A percentile compares a stretch with the other conserved stretches of the same genome.
These are phyloP conservation scores for Lycodopsis pacificus DNA, from an alignment of 2,797 vertebrate genomes.

Conservation along the genomic window DNA sequence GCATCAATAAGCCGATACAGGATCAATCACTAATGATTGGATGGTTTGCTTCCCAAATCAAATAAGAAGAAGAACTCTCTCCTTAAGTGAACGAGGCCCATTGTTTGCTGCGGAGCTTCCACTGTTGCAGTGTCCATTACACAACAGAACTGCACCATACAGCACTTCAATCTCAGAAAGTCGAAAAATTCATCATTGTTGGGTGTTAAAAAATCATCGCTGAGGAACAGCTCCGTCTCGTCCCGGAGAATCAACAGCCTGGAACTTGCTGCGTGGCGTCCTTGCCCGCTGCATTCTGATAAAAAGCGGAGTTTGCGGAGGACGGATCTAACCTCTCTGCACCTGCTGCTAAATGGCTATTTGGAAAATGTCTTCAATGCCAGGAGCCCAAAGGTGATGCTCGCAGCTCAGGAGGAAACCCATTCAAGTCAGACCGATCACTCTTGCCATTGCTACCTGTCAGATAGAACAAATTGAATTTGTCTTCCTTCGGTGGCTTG, in stretches of 20 bases:
- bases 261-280: slow-evolving; percentile 45
- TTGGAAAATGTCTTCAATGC: slow-evolving; percentile 75
- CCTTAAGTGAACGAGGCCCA: no score
- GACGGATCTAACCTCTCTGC: slow-evolving; percentile 66
- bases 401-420: slow-evolving; percentile 68
- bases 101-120: background rate
- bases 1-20: no score
- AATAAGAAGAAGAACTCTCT: no score
- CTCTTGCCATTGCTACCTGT: slow-evolving; percentile 80
- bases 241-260: slow-evolving; percentile 42
- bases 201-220: slow-evolving; percentile 37
- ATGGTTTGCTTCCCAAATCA: no score
- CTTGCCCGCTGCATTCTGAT: slow-evolving; percentile 67
- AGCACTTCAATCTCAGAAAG: slow-evolving; percentile 2
- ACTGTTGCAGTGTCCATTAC: background rate
- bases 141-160: background rate
- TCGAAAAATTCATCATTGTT: slow-evolving; percentile 35
- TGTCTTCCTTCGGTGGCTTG: slow-evolving; percentile 83
- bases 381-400: slow-evolving; percentile 80
- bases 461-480: slow-evolving; percentile 87
- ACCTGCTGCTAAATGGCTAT: slow-evolving; percentile 66
- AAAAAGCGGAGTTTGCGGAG: slow-evolving; percentile 65
- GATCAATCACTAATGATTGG: no score
- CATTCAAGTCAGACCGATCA: slow-evolving; percentile 74
- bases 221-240: slow-evolving; percentile 35